Evolutionary conservation across 2,797 vertebrate genomes (phyloP), one percentile per base, ranked within the genome.

Genomic region (Coilia nasus): DNA sequence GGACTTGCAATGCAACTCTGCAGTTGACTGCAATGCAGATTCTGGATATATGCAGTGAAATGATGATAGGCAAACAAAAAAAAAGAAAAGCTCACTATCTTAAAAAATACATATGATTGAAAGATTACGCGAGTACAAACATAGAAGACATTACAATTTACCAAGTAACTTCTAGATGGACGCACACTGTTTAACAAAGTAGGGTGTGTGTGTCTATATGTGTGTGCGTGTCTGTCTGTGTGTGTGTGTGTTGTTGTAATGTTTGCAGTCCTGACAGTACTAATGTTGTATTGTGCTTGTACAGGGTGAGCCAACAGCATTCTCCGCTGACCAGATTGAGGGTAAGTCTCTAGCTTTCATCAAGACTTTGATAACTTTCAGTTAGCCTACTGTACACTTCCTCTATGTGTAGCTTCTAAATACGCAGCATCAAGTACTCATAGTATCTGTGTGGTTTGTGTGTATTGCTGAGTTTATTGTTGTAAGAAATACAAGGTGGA

Each of bases 261-360:
- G 35, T 41, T 41, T 41, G 5, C 35, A 41, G 50, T 54, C 50
- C 50, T 54, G 9, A 10, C 50, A 54, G 50, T 54, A 54, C 50
- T 54, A 54, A 54, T 9, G 50, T 14, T 54, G 7, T 54, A 9
- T 9, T 54, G 50, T 54, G 50, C 50, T 54, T 54, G 50, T 9
- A 9, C 50, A 78, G 71, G 71, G 15, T 78, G 71, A 78, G 0
- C 31, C 85, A 6, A 50, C 83, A 0, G 81, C 50, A 87, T 98
- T 99, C 96, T 87, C 96, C 88, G 91, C 97, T 88, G 98, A 99
- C 90, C 96, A 99, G 96, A 94, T 99, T 93, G 97, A 96, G 91
- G 98, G 98, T 99, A 96, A 99, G 98, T 97, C 88, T 87, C 46
- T 4, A 47, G 46, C 10, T 10, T 54, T 54, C 50, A 54, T 9